phyloP scores from a whole-genome alignment of 2,113 vertebrate species.

The Sturnus vulgaris region DNA sequence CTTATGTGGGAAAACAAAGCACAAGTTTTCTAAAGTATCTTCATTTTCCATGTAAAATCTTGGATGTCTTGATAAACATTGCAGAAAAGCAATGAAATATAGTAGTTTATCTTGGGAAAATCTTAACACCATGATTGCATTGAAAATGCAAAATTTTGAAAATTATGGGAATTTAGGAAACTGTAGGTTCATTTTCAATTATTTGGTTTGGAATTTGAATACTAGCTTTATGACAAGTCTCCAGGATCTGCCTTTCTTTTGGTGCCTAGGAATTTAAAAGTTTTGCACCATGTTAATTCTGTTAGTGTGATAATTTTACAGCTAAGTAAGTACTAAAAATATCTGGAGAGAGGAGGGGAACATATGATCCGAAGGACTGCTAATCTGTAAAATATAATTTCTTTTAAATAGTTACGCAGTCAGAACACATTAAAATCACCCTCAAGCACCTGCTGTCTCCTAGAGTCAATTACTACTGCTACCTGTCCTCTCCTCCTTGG shows the following conservation, averaged over 20 bases:
- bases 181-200: not conserved
- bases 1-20: not conserved
- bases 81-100: not conserved
- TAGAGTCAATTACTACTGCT: not conserved
- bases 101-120: not conserved
- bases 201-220: not conserved
- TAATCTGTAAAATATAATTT: not conserved
- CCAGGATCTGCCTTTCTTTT: not conserved
- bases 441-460: not conserved
- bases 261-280: not conserved
- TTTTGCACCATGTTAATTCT: not conserved
- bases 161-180: not conserved
- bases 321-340: not conserved
- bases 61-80: not conserved
- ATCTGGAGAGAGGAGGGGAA: too few species aligned
- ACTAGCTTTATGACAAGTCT: not conserved
- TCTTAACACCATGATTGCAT: not conserved
- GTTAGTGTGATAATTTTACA: not conserved
- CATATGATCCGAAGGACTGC: not conserved
- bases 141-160: not conserved
- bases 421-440: not conserved
- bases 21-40: not conserved
- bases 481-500: too few species aligned
- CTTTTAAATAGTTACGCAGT: not conserved
- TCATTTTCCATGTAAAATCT: not conserved